These are phyloP conservation scores for Acromyrmex heyeri DNA, from an alignment of 1,140 invertebrate genomes.

Conservation along the genomic window DNA sequence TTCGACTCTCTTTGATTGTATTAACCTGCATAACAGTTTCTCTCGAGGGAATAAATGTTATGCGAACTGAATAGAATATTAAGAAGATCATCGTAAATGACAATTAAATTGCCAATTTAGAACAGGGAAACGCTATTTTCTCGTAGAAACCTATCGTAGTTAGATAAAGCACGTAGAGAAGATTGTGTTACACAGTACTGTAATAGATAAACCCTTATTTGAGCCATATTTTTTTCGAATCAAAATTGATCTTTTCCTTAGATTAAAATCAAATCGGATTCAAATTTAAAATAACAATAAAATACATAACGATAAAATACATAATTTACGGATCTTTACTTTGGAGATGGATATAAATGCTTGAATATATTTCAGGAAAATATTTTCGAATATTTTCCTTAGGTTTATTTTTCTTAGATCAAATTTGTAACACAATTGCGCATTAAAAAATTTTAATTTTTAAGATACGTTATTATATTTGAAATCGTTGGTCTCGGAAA, in stretches of 20 bases:
- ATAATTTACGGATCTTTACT: neutral
- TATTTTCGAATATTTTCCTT: neutral
- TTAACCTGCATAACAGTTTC: neutral
- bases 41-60: neutral
- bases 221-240: neutral
- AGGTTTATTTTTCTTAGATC: neutral
- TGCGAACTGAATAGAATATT: neutral
- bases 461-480: neutral
- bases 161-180: constrained; percentile 63
- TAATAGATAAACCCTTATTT: constrained; percentile 6
- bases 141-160: constrained; percentile 54
- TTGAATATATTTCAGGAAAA: neutral
- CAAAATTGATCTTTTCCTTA: neutral
- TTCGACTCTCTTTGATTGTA: neutral
- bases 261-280: neutral
- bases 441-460: neutral
- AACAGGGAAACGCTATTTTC: neutral
- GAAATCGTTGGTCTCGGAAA: neutral
- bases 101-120: constrained; percentile 1
- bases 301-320: neutral
- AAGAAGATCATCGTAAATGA: neutral
- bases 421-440: neutral
- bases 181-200: constrained; percentile 27
- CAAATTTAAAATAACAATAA: constrained; percentile 6
- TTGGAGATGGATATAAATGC: neutral